These are phyloP conservation scores for Rhea americana DNA, from an alignment of 2,113 vertebrate genomes.

Conservation along the genomic window DNA sequence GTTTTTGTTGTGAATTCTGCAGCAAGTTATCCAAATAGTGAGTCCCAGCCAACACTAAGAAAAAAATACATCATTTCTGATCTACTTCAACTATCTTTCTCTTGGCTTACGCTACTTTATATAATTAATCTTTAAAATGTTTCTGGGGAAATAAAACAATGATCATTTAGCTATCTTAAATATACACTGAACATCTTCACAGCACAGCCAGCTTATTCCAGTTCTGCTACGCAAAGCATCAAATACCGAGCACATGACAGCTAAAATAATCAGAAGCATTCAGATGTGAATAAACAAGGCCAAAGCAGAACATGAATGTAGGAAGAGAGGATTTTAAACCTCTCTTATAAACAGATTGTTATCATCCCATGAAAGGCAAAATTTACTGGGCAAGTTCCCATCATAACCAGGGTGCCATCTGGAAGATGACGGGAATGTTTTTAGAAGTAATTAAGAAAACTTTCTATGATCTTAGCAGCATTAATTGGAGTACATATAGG, in stretches of 20 bases:
- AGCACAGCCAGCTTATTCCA: slow-evolving; percentile 28
- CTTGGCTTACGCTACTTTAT: background rate
- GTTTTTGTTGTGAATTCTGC: background rate
- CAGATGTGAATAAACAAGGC: slow-evolving; percentile 16
- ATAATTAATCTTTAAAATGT: slow-evolving; percentile 24
- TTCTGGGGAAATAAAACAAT: slow-evolving; percentile 30
- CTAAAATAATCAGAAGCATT: slow-evolving; percentile 46
- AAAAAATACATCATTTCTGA: slow-evolving; percentile 4
- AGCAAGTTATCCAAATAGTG: background rate
- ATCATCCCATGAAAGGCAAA: slow-evolving; percentile 13
- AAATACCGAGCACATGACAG: slow-evolving; percentile 1
- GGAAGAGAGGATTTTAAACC: slow-evolving; percentile 3
- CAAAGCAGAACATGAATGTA: slow-evolving; percentile 19
- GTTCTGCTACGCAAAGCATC: slow-evolving; percentile 9
- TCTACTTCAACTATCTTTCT: slow-evolving; percentile 8
- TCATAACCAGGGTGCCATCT: background rate
- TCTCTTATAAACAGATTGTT: slow-evolving; percentile 20
- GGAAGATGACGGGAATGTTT: background rate
- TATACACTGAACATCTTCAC: background rate
- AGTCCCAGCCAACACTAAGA: background rate
- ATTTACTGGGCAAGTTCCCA: background rate
- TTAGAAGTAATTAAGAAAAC: slow-evolving; percentile 14
- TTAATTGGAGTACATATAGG: background rate
- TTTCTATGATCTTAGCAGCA: background rate
- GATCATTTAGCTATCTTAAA: background rate